A percentile compares a stretch with the other conserved stretches of the same genome.
These are phyloP conservation scores for Thinocorus orbignyianus DNA, from an alignment of 2,113 vertebrate species.

Conservation along the genomic window DNA sequence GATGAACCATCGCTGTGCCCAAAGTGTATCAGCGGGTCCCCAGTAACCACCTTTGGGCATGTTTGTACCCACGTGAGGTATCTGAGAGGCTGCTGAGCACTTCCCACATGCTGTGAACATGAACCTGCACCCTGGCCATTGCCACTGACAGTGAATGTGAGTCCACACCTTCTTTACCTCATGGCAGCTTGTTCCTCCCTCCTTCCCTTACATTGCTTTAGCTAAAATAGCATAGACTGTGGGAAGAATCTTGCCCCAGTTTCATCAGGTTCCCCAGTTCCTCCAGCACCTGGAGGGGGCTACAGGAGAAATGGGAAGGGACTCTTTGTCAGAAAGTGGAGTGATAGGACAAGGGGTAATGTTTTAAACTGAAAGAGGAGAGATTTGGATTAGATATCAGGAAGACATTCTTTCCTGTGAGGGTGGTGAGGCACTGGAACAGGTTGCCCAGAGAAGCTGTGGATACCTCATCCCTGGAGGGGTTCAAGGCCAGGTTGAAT, in stretches of 20 bases:
- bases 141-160: rapidly evolving
- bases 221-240: neutral
- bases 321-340: too few species aligned
- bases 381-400: too few species aligned
- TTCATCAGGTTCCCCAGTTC: neutral
- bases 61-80: rapidly evolving
- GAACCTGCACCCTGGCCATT: rapidly evolving
- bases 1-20: neutral
- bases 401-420: too few species aligned
- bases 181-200: rapidly evolving
- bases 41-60: neutral
- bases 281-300: too few species aligned
- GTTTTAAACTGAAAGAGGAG: too few species aligned
- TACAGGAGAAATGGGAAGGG: too few species aligned
- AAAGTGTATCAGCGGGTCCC: neutral
- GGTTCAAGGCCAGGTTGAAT: too few species aligned
- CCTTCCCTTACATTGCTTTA: neutral
- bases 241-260: neutral
- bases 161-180: neutral
- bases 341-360: too few species aligned
- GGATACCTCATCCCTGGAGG: too few species aligned
- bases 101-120: neutral
- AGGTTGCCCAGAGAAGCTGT: too few species aligned
- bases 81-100: neutral
- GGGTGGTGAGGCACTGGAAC: too few species aligned